phyloP scores from a whole-genome alignment of 2,113 vertebrate genomes.

The Pteronura brasiliensis region DNA sequence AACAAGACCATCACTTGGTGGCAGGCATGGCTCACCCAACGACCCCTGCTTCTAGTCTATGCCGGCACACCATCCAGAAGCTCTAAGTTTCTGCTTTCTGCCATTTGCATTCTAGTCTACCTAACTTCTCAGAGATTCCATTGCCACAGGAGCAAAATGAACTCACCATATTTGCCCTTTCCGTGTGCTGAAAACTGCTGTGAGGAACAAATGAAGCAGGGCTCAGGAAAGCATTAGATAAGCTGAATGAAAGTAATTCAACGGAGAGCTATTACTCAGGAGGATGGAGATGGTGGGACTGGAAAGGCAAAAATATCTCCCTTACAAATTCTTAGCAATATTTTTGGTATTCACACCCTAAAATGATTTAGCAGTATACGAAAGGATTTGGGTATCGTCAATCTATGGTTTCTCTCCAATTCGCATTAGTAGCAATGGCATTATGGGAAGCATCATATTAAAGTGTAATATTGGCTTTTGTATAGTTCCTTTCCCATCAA shows the following conservation, averaged over 20 bases:
- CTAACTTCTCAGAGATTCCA: background rate
- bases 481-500: background rate
- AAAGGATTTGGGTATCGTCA: background rate
- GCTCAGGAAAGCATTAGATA: background rate
- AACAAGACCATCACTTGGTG: background rate
- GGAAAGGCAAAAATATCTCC: background rate
- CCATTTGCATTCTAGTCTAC: background rate
- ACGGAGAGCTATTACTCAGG: background rate
- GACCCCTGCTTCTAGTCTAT: background rate
- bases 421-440: background rate
- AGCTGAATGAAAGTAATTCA: background rate
- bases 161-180: background rate
- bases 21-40: background rate
- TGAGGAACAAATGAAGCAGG: background rate
- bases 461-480: background rate
- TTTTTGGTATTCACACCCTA: background rate
- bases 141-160: background rate
- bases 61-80: background rate
- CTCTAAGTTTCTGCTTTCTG: background rate
- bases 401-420: background rate
- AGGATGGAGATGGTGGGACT: background rate
- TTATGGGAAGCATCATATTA: constrained; percentile 6
- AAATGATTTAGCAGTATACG: background rate
- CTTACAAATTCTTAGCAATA: constrained; percentile 26
- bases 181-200: background rate